Evolutionary conservation across 1,140 invertebrate genomes (phyloP).

Genomic region (Drosophila sp.): DNA sequence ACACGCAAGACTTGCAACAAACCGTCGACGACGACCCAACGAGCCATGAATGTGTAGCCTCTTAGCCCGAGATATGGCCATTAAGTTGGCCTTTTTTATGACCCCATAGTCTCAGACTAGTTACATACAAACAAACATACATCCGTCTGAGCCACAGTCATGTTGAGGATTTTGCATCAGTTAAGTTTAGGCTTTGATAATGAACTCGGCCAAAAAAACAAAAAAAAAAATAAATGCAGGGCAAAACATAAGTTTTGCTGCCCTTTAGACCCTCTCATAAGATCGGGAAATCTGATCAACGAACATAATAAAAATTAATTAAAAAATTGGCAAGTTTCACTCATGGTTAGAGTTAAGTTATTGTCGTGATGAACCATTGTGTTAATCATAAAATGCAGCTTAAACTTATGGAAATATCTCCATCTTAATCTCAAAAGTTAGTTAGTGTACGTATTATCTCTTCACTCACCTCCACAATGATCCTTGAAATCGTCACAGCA

Average conservation of each 20-base stretch:
- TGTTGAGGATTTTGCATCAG: slow-evolving; percentile 47
- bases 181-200: slow-evolving; percentile 43
- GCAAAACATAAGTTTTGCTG: not conserved
- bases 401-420: too few species aligned
- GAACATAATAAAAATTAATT: too few species aligned
- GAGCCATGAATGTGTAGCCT: slow-evolving; percentile 77
- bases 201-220: slow-evolving; percentile 27
- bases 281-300: not conserved
- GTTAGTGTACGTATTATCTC: not conserved
- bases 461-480: slow-evolving; percentile 90
- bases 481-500: slow-evolving; percentile 93
- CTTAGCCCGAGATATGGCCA: slow-evolving; percentile 73
- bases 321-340: too few species aligned
- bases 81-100: slow-evolving; percentile 75
- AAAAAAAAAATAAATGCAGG: not conserved
- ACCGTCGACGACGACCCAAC: slow-evolving; percentile 42
- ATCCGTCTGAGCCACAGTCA: slow-evolving; percentile 26
- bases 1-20: slow-evolving; percentile 17
- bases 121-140: slow-evolving; percentile 25
- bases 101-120: slow-evolving; percentile 56
- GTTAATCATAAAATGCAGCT: too few species aligned
- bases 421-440: too few species aligned
- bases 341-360: too few species aligned
- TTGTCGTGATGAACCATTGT: too few species aligned
- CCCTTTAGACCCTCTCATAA: slow-evolving; percentile 7